Percentiles rank a stretch among this genome's conserved stretches.
Evolutionary conservation across 2,888 invertebrate genomes (phyloP).

Genomic region (Eudasyphora cyanicolor): DNA sequence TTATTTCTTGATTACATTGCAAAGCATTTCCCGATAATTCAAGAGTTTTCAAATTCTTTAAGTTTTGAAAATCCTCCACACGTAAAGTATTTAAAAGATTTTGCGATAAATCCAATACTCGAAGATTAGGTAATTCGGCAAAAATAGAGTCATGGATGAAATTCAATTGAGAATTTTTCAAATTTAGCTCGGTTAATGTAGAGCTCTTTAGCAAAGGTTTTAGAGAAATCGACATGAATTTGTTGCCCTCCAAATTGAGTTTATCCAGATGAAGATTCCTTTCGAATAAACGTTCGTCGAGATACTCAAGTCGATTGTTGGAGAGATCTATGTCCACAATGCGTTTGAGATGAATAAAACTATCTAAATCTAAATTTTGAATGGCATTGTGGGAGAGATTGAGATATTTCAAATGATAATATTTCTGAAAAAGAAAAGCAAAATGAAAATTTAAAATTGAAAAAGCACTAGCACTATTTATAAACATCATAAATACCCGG

Average conservation of each 20-base stretch:
- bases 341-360: conserved; percentile 81
- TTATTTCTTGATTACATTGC: conserved; percentile 81
- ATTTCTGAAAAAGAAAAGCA: conserved; percentile 68
- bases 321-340: conserved; percentile 83
- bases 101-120: conserved; percentile 83
- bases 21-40: conserved; percentile 82
- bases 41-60: conserved; percentile 78
- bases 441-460: neutral
- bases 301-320: conserved; percentile 83
- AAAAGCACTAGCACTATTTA: neutral
- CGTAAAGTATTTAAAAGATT: conserved; percentile 83
- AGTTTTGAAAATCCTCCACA: conserved; percentile 80
- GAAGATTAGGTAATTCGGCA: conserved; percentile 81
- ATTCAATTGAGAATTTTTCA: conserved; percentile 83
- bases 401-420: conserved; percentile 73
- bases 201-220: conserved; percentile 82
- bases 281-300: conserved; percentile 82
- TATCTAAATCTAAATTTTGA: conserved; percentile 83
- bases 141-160: conserved; percentile 81
- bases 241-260: conserved; percentile 84
- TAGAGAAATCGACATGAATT: conserved; percentile 82
- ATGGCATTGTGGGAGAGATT: conserved; percentile 82
- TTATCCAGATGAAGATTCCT: conserved; percentile 81
- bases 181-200: conserved; percentile 82
- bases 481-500: conserved; percentile 80